These are phyloP conservation scores for Lasius platythorax DNA, from an alignment of 2,888 invertebrate genomes.

Conservation along the genomic window DNA sequence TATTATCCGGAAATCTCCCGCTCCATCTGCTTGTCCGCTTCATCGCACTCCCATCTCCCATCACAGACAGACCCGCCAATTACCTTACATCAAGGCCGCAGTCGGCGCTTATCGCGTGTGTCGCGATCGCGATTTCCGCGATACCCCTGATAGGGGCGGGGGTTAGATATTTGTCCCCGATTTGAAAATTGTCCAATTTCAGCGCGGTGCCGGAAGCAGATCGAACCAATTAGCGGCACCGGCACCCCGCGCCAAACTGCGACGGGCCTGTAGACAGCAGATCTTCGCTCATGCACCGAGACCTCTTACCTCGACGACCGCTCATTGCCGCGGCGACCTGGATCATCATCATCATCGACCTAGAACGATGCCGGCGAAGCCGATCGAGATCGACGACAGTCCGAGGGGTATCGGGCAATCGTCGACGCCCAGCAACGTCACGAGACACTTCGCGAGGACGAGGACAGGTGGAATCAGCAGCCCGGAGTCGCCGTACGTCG, in stretches of 20 bases:
- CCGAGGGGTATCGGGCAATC: constrained; percentile 25
- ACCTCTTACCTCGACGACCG: background rate
- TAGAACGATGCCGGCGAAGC: constrained; percentile 35
- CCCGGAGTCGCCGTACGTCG: constrained; percentile 48
- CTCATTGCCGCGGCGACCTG: constrained; percentile 56
- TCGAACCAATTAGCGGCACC: constrained; percentile 51
- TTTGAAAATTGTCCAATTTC: constrained; percentile 47
- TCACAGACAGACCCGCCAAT: background rate
- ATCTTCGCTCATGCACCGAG: background rate
- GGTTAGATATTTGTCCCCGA: background rate
- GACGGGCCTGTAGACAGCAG: constrained; percentile 59
- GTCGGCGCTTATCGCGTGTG: background rate
- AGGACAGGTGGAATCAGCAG: constrained; percentile 70
- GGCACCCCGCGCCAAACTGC: constrained; percentile 56
- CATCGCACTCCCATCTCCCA: background rate
- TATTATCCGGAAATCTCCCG: background rate
- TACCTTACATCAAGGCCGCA: background rate
- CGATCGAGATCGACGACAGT: constrained; percentile 36
- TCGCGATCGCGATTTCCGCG: background rate
- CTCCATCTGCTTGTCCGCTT: background rate
- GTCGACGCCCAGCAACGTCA: background rate
- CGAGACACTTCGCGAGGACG: constrained; percentile 75
- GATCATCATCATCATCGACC: constrained; percentile 23
- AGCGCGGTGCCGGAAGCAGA: constrained; percentile 59
- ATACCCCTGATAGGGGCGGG: background rate